Percentiles rank a stretch among this genome's conserved stretches.
Conservation (phyloP, 2,888 invertebrate species). For the Rotaria macrura region DNA sequence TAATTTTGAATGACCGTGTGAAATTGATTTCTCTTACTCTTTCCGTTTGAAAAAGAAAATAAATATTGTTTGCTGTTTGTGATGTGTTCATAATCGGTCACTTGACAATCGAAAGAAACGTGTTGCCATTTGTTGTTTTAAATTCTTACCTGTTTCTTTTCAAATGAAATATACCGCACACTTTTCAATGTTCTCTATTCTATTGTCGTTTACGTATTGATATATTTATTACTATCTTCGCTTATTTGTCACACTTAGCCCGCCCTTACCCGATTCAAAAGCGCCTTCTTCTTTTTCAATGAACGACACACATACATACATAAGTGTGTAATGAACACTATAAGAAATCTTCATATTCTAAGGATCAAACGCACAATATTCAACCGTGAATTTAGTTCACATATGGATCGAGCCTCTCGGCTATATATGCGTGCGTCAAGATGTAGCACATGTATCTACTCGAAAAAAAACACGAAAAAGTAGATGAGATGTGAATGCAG, state of each 20-base stretch:
- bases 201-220: not conserved
- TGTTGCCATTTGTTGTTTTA: not conserved
- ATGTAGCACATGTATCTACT: not conserved
- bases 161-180: not conserved
- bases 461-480: not conserved
- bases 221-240: conserved; percentile 7
- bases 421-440: not conserved
- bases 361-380: not conserved
- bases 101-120: not conserved
- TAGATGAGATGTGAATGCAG: not conserved
- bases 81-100: not conserved
- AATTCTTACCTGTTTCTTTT: not conserved
- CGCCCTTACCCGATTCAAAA: not conserved
- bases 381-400: not conserved
- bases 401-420: not conserved
- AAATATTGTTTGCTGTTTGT: not conserved
- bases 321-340: conserved; percentile 11
- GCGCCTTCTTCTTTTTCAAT: not conserved
- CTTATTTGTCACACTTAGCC: conserved; percentile 3
- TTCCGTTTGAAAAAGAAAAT: not conserved
- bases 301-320: not conserved
- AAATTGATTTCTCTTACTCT: not conserved
- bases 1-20: not conserved
- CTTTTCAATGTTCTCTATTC: not conserved
- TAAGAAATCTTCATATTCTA: not conserved